Evolutionary conservation across 2,113 vertebrate species (phyloP), one percentile per base, ranked within the genome.

Genomic region (Phaethornis superciliosus): DNA sequence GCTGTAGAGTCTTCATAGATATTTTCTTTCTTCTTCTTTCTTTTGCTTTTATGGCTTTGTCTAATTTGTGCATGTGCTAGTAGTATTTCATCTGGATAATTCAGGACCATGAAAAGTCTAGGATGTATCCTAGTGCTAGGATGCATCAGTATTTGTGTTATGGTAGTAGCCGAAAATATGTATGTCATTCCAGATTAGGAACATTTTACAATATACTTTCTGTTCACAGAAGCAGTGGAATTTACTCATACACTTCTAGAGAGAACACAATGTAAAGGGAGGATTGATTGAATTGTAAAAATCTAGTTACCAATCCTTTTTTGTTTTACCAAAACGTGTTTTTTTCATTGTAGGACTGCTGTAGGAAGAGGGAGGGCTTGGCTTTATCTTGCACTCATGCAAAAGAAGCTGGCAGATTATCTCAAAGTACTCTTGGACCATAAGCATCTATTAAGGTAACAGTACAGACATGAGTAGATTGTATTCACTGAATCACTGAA

Each of bases 351-450:
- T 93, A 99, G 99, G 98, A 99, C 99, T 4, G 98, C 99, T 62
- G 96, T 99, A 82, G 99, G 99, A 67, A 98, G 98, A 98, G 99
- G 97, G 67, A 97, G 99, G 93, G 99, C 99, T 22, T 99, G 99
- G 99, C 97, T 99, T 47, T 99, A 99, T 96, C 98, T 99, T 88
- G 99, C 99, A 5, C 98, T 99, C 47, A 99, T 99, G 99, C 99
- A 99, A 95, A 99, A 99, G 97, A 99, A 99, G 93, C 95, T 99
- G 83, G 99, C 99, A 1, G 99, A 99, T 95, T 99, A 99, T 74
- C 97, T 99, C 96, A 99, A 99, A 96, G 98, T 98, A 32, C 98
- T 99, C 44, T 96, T 99, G 96, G 99, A 99, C 94, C 98, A 98
- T 80, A 99, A 98, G 81, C 98, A 99, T 88, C 98, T 99, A 17